phyloP scores from a whole-genome alignment of 2,888 invertebrate genomes.

The Laspeyria flexula region DNA sequence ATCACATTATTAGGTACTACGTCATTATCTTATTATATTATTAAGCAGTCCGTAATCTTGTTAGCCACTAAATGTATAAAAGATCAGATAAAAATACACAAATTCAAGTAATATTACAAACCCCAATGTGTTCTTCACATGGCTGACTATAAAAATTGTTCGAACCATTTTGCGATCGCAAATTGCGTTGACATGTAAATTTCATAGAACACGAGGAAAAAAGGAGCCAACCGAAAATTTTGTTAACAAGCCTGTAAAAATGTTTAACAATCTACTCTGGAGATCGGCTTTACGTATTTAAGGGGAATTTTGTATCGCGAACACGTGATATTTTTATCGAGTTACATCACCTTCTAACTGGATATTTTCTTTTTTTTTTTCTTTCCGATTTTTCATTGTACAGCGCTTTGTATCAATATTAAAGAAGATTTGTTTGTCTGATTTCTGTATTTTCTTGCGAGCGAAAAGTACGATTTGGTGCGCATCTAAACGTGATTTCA shows the following conservation, averaged over 20 bases:
- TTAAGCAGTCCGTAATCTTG: too few species aligned
- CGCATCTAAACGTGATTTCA: too few species aligned
- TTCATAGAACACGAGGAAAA: neutral
- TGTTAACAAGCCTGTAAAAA: constrained; percentile 35
- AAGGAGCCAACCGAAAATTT: constrained; percentile 9
- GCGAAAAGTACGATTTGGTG: too few species aligned
- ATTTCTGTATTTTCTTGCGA: too few species aligned
- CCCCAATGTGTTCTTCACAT: neutral
- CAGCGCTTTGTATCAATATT: neutral
- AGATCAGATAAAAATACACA: too few species aligned
- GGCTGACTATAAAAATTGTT: neutral
- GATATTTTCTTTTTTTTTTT: neutral
- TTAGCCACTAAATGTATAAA: too few species aligned
- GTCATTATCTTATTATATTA: too few species aligned
- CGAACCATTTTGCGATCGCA: neutral
- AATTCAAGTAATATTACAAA: too few species aligned
- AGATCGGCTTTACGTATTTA: constrained; percentile 24
- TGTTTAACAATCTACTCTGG: constrained; percentile 33
- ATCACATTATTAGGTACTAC: too few species aligned
- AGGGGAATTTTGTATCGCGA: constrained; percentile 7
- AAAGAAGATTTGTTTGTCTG: neutral
- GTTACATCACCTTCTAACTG: constrained; percentile 13
- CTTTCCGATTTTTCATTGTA: neutral
- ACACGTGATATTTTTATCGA: constrained; percentile 17
- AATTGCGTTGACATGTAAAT: constrained; percentile 10